Evolutionary conservation across 2,797 vertebrate genomes (phyloP).

Genomic region (Eulemur rubriventer): DNA sequence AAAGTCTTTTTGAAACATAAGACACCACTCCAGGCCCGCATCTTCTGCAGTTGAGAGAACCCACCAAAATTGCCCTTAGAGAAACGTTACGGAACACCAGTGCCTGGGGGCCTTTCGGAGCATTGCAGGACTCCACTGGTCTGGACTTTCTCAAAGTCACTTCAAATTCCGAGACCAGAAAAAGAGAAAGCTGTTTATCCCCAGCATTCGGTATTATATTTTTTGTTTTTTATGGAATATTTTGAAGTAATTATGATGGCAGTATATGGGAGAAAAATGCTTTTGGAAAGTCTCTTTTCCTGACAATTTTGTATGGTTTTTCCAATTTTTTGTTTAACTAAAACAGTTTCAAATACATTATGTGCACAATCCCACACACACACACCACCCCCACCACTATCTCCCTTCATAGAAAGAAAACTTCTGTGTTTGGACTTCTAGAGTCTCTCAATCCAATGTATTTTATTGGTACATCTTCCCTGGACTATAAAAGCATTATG

Average conservation of each 20-base stretch:
- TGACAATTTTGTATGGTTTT: not conserved
- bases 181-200: not conserved
- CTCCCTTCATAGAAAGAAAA: not conserved
- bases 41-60: not conserved
- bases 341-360: not conserved
- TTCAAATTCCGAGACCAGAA: not conserved
- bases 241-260: not conserved
- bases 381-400: not conserved
- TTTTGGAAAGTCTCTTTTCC: slow-evolving; percentile 2
- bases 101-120: not conserved
- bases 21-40: not conserved
- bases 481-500: not conserved
- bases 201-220: not conserved
- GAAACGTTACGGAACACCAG: not conserved
- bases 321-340: not conserved
- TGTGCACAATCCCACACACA: not conserved
- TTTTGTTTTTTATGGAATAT: not conserved
- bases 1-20: not conserved
- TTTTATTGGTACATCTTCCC: not conserved
- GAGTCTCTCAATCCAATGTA: not conserved
- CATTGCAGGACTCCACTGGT: not conserved
- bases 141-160: not conserved
- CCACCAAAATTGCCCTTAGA: not conserved
- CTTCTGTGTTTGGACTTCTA: not conserved
- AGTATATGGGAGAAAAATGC: not conserved